A percentile compares a stretch with the other conserved stretches of the same genome.
These are phyloP conservation scores for Petrocephalus zakoni DNA, from an alignment of 2,113 vertebrate genomes.

Conservation along the genomic window DNA sequence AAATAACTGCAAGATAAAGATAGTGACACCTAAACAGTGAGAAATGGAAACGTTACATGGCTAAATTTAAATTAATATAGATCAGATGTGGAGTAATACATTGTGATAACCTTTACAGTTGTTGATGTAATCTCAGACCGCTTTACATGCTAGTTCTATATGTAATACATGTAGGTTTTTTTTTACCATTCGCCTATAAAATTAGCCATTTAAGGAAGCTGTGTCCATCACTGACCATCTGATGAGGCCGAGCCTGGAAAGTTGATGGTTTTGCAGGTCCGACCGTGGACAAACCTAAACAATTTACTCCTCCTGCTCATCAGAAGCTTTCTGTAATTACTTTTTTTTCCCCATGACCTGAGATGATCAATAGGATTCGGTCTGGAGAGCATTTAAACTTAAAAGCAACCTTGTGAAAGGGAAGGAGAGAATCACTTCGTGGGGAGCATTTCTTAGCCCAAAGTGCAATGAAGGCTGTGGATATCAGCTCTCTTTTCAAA, in stretches of 20 bases:
- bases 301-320: background rate
- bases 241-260: background rate
- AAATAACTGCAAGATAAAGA: background rate
- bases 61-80: background rate
- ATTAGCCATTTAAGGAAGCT: background rate
- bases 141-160: background rate
- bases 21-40: background rate
- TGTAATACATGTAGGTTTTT: background rate
- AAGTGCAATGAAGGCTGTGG: background rate
- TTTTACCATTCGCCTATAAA: background rate
- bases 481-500: background rate
- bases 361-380: constrained; percentile 21
- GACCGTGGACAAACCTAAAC: background rate
- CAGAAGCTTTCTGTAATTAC: background rate
- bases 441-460: background rate
- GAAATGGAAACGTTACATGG: background rate
- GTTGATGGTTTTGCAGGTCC: background rate
- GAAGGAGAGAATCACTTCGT: background rate
- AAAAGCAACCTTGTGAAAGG: constrained; percentile 5
- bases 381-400: constrained; percentile 16
- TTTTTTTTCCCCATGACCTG: constrained; percentile 14
- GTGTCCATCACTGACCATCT: background rate
- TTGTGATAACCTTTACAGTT: background rate
- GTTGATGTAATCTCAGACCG: background rate
- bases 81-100: background rate